phyloP scores from a whole-genome alignment of 2,113 vertebrate species.

The Chlorodrepanis virens region DNA sequence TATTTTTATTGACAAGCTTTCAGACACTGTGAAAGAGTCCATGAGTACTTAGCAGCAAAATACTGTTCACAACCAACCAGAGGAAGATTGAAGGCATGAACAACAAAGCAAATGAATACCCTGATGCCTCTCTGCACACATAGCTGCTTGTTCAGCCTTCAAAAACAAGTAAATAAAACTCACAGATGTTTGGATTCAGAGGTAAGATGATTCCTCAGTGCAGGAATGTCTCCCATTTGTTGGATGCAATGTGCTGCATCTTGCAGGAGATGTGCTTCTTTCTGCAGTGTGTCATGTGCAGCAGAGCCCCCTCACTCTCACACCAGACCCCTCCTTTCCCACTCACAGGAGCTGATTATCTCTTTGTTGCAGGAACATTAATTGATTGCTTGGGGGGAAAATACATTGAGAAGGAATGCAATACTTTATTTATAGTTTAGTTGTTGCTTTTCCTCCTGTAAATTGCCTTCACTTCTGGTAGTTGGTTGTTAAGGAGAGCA shows the following conservation, averaged over 20 bases:
- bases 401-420: background rate
- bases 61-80: background rate
- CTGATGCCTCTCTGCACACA: background rate
- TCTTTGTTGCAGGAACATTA: background rate
- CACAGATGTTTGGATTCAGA: background rate
- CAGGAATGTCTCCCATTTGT: background rate
- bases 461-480: background rate
- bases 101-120: background rate
- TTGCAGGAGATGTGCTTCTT: background rate
- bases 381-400: background rate
- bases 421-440: background rate
- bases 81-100: background rate
- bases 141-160: background rate
- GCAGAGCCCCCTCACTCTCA: background rate
- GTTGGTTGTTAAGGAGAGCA: background rate
- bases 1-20: conserved; percentile 64
- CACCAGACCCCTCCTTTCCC: background rate
- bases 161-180: background rate
- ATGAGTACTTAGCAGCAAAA: background rate
- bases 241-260: background rate
- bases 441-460: background rate
- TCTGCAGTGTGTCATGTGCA: background rate
- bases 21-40: conserved; percentile 5
- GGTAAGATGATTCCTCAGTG: background rate
- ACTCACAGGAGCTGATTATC: background rate